A percentile compares a stretch with the other conserved stretches of the same genome.
These are phyloP conservation scores for Andrena bicolor DNA, from an alignment of 2,888 invertebrate genomes.

Conservation along the genomic window DNA sequence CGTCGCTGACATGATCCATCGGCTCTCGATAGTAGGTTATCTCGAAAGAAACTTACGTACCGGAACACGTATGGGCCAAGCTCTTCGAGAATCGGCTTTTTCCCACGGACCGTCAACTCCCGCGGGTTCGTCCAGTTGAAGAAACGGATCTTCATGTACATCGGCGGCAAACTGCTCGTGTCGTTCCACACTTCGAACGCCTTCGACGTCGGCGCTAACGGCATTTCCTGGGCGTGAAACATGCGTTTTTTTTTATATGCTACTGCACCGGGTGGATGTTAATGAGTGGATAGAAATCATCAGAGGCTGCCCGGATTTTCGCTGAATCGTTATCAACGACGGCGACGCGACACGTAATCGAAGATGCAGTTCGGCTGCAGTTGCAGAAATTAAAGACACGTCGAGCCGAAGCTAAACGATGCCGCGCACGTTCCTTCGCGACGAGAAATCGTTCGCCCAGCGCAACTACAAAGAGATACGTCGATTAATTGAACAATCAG, in stretches of 20 bases:
- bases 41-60: slow-evolving; percentile 72
- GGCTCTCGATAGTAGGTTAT: no score
- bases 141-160: slow-evolving; percentile 89
- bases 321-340: neutral
- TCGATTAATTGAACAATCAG: slow-evolving; percentile 63
- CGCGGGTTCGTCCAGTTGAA: slow-evolving; percentile 94
- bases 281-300: neutral
- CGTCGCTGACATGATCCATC: no score
- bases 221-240: slow-evolving; percentile 86
- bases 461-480: slow-evolving; percentile 43
- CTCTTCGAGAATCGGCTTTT: slow-evolving; percentile 86
- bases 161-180: slow-evolving; percentile 87
- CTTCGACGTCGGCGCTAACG: slow-evolving; percentile 87
- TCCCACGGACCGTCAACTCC: slow-evolving; percentile 86
- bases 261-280: neutral
- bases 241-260: neutral
- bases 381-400: neutral
- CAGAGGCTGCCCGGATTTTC: neutral
- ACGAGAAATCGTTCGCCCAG: slow-evolving; percentile 50
- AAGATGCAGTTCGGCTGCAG: neutral
- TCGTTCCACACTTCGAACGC: slow-evolving; percentile 90
- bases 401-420: neutral
- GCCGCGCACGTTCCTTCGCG: slow-evolving; percentile 24
- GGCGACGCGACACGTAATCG: neutral
- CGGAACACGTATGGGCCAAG: slow-evolving; percentile 85